Percentiles rank a stretch among this genome's conserved stretches.
These are phyloP conservation scores for Sialia sialis DNA, from an alignment of 2,113 vertebrate genomes.

Conservation along the genomic window DNA sequence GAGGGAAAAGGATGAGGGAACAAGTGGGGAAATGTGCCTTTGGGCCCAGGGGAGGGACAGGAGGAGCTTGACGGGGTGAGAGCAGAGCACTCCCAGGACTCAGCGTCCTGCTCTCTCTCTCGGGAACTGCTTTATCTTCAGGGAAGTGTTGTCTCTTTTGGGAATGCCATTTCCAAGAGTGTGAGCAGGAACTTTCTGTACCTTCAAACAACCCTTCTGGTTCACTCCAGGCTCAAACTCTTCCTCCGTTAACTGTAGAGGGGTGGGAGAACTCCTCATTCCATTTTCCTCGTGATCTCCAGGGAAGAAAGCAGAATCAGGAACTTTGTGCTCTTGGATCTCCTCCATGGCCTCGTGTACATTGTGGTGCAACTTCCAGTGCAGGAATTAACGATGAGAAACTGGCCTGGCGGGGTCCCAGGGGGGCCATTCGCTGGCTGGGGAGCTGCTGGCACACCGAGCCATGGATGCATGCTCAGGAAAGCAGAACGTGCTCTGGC, in stretches of 20 bases:
- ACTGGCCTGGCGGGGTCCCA: not conserved
- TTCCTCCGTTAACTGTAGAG: fast-evolving
- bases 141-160: not conserved
- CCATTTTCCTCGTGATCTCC: fast-evolving
- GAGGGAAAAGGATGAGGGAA: not conserved
- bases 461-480: not conserved
- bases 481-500: not conserved
- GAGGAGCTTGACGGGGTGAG: not conserved
- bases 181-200: not conserved
- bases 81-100: not conserved
- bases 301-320: not conserved
- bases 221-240: not conserved
- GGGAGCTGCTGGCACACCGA: not conserved
- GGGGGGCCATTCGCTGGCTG: not conserved
- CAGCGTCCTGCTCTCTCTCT: not conserved
- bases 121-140: not conserved
- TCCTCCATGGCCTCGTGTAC: not conserved
- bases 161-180: not conserved
- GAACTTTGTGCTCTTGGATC: not conserved
- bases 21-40: not conserved
- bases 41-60: not conserved
- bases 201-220: not conserved
- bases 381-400: not conserved
- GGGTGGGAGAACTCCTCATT: not conserved
- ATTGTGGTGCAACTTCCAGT: not conserved